Percentiles rank a stretch among this genome's conserved stretches.
Evolutionary conservation across 2,797 vertebrate genomes (phyloP).

Genomic region (Gephyroberyx darwinii): DNA sequence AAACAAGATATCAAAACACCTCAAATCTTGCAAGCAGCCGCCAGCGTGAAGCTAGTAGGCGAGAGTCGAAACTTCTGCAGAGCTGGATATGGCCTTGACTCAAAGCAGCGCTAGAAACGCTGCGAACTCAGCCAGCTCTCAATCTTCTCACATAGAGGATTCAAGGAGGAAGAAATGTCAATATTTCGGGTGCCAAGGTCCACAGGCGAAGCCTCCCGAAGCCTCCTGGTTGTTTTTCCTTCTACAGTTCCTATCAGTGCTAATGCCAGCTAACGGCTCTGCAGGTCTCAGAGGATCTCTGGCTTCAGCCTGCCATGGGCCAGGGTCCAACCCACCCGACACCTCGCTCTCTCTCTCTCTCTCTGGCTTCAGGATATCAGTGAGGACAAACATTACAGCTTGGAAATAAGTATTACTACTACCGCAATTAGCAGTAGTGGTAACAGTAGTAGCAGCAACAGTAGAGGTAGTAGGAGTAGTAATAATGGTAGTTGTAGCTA

Average conservation of each 20-base stretch:
- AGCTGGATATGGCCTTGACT: constrained; percentile 35
- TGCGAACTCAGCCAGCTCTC: constrained; percentile 38
- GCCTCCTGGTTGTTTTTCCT: constrained; percentile 37
- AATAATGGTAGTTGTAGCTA: neutral
- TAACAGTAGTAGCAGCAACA: constrained; percentile 1
- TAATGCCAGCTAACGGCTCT: constrained; percentile 39
- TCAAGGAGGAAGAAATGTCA: constrained; percentile 49
- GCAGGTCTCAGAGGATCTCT: constrained; percentile 34
- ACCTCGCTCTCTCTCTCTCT: constrained; percentile 37
- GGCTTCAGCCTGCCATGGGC: constrained; percentile 39
- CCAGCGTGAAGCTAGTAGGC: constrained; percentile 30
- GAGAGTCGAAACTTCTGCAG: constrained; percentile 22
- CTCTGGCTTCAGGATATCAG: constrained; percentile 23
- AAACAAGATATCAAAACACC: constrained; percentile 59
- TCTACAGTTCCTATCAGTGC: constrained; percentile 31
- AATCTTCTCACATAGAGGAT: constrained; percentile 47
- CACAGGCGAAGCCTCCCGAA: constrained; percentile 36
- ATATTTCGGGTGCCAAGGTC: constrained; percentile 55
- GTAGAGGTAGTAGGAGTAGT: neutral
- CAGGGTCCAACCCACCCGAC: constrained; percentile 19
- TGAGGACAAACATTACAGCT: constrained; percentile 24
- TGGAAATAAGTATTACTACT: constrained; percentile 11
- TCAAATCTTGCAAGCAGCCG: constrained; percentile 51
- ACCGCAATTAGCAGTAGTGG: constrained; percentile 6
- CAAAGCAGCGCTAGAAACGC: constrained; percentile 23